phyloP scores from a whole-genome alignment of 2,797 vertebrate genomes.

The Ataeniobius toweri region DNA sequence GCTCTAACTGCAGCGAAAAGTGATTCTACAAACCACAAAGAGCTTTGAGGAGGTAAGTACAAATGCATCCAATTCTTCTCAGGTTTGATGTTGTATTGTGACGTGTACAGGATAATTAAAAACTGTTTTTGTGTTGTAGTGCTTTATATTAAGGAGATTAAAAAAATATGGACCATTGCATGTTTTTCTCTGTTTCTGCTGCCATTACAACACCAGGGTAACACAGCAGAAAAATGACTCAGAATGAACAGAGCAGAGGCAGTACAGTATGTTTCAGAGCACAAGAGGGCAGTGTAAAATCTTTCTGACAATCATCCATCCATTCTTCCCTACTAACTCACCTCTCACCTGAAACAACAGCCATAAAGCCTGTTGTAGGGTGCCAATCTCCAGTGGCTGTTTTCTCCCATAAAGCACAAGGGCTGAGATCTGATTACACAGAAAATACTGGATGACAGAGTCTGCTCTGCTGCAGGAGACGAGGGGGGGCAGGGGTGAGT shows the following conservation, averaged over 20 bases:
- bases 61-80: neutral
- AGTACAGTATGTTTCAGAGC: conserved; percentile 74
- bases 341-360: conserved; percentile 83
- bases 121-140: conserved; percentile 13
- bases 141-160: conserved; percentile 7
- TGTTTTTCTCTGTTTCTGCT: conserved; percentile 44
- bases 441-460: conserved; percentile 79
- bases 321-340: conserved; percentile 47
- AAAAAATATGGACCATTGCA: conserved; percentile 39
- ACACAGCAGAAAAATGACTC: conserved; percentile 53
- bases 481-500: conserved; percentile 53
- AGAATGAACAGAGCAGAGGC: conserved; percentile 44
- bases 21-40: neutral
- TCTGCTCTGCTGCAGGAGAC: conserved; percentile 83
- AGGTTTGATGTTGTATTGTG: neutral
- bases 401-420: conserved; percentile 61
- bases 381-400: conserved; percentile 73
- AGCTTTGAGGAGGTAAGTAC: neutral
- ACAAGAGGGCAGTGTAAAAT: conserved; percentile 84
- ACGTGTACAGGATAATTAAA: conserved; percentile 7
- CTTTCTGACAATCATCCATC: conserved; percentile 70
- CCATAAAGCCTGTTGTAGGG: conserved; percentile 81
- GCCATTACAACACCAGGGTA: conserved; percentile 41
- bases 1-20: neutral
- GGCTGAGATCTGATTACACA: conserved; percentile 84